phyloP scores from a whole-genome alignment of 2,888 invertebrate genomes.

The Eremobia ochroleuca region DNA sequence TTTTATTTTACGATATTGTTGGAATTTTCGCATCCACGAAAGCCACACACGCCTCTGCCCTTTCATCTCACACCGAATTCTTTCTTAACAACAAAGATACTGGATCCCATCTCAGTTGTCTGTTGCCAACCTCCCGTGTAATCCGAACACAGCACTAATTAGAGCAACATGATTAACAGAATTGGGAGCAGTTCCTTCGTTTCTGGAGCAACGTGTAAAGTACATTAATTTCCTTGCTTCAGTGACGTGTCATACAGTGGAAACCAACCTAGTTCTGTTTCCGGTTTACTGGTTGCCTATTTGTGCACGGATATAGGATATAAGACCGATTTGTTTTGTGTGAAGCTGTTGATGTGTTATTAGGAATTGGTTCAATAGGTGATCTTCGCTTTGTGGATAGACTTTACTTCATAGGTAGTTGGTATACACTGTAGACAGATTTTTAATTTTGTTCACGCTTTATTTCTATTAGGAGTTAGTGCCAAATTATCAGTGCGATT shows the following conservation, averaged over 20 bases:
- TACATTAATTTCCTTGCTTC: conserved; percentile 72
- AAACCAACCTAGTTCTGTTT: conserved; percentile 76
- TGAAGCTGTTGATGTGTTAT: not conserved
- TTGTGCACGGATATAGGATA: conserved; percentile 58
- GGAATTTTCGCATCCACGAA: conserved; percentile 8
- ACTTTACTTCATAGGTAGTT: not conserved
- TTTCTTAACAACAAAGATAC: conserved; percentile 24
- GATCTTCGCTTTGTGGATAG: conserved; percentile 2
- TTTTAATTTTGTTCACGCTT: not conserved
- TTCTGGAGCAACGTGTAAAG: conserved; percentile 58
- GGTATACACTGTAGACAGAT: not conserved
- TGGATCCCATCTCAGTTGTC: conserved; percentile 44
- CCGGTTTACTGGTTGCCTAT: conserved; percentile 72
- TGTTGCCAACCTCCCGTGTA: conserved; percentile 37
- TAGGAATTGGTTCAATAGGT: not conserved
- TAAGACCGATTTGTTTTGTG: conserved; percentile 36
- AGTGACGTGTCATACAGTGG: conserved; percentile 59
- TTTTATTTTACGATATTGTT: not conserved
- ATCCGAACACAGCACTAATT: conserved; percentile 54
- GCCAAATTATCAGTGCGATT: too few species aligned
- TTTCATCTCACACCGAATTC: conserved; percentile 17
- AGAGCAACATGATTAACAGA: conserved; percentile 66
- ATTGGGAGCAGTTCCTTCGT: conserved; percentile 59
- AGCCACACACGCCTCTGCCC: not conserved
- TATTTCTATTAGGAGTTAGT: not conserved